Percentiles rank a stretch among this genome's conserved stretches.
phyloP scores from a whole-genome alignment of 1,140 invertebrate species.

The Euura lappo region DNA sequence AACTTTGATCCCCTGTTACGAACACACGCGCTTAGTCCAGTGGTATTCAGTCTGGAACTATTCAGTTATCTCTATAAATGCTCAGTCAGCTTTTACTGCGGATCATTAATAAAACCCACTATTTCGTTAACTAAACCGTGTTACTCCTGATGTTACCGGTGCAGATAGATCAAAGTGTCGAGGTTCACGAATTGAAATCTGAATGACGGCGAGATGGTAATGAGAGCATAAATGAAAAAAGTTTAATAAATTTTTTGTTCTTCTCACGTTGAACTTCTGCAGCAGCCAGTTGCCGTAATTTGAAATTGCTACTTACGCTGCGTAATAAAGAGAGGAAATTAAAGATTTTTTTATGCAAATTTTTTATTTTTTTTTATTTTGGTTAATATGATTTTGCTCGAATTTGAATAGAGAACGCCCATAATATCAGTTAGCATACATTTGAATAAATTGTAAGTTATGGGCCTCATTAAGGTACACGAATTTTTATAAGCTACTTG shows the following conservation, averaged over 20 bases:
- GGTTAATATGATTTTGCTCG: constrained; percentile 39
- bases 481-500: constrained; percentile 33
- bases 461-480: constrained; percentile 41
- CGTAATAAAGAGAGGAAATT: constrained; percentile 33
- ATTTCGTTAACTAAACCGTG: not conserved
- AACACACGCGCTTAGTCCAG: not conserved
- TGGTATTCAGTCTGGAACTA: constrained; percentile 1
- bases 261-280: not conserved
- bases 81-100: not conserved
- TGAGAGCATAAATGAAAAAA: no score
- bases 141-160: no score
- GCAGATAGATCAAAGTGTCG: no score
- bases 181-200: no score
- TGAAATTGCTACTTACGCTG: not conserved
- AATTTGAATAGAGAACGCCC: constrained; percentile 41
- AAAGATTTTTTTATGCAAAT: constrained; percentile 38
- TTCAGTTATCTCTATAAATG: not conserved
- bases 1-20: not conserved
- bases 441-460: constrained; percentile 48
- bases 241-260: no score
- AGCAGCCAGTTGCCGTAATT: constrained; percentile 2
- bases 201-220: no score
- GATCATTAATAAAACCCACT: not conserved
- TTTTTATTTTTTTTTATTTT: constrained; percentile 26
- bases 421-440: constrained; percentile 47